A percentile compares a stretch with the other conserved stretches of the same genome.
These are phyloP conservation scores for Neosalanx taihuensis DNA, from an alignment of 2,797 vertebrate genomes.

Conservation along the genomic window DNA sequence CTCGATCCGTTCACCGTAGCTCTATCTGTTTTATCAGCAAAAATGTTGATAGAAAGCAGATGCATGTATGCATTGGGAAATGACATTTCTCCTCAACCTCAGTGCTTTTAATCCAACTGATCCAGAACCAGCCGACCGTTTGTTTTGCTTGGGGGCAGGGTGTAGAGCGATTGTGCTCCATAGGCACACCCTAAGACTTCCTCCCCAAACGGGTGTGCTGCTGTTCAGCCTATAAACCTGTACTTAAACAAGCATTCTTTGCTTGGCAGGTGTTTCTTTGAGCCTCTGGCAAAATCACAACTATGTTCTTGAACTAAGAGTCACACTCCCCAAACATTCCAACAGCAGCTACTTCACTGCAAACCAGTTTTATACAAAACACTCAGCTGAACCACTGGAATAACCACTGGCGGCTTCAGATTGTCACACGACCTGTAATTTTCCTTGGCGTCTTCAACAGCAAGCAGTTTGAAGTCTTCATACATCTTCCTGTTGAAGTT, in stretches of 20 bases:
- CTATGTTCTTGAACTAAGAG: neutral
- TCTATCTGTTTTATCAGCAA: too few species aligned
- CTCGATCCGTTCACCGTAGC: too few species aligned
- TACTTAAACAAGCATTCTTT: slow-evolving; percentile 33
- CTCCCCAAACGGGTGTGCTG: neutral
- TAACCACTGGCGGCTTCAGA: neutral
- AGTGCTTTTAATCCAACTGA: neutral
- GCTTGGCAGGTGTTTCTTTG: slow-evolving; percentile 36
- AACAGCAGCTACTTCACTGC: neutral
- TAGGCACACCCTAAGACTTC: slow-evolving; percentile 10
- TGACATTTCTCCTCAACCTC: too few species aligned
- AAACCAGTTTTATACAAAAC: neutral
- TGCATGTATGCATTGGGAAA: too few species aligned
- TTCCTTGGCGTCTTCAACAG: slow-evolving; percentile 89
- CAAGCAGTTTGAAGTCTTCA: slow-evolving; percentile 89
- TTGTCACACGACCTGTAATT: slow-evolving; percentile 81
- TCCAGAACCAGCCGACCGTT: too few species aligned
- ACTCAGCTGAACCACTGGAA: neutral
- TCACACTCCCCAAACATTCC: neutral
- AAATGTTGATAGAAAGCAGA: too few species aligned
- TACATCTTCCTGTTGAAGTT: slow-evolving; percentile 98
- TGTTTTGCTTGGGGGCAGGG: too few species aligned
- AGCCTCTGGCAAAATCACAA: slow-evolving; percentile 21
- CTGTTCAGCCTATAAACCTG: slow-evolving; percentile 2
- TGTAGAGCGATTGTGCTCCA: too few species aligned